These are phyloP conservation scores for Pelecanus crispus DNA, from an alignment of 2,113 vertebrate genomes.

Conservation along the genomic window DNA sequence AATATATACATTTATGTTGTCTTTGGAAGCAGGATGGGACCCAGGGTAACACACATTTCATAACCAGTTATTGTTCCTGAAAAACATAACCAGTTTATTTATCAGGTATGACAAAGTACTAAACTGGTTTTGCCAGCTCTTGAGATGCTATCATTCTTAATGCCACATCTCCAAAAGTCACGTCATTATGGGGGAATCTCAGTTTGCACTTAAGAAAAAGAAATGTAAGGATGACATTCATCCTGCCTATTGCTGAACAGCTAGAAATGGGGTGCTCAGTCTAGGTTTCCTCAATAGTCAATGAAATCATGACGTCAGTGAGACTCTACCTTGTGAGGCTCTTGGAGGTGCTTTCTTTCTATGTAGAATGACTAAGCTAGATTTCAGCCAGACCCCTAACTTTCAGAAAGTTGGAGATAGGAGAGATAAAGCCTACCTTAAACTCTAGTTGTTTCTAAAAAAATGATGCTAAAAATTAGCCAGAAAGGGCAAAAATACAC, in stretches of 20 bases:
- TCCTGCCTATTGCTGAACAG: neutral
- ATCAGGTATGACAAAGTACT: neutral
- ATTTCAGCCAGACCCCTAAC: neutral
- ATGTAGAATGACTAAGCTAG: neutral
- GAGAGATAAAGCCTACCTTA: neutral
- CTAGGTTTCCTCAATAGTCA: neutral
- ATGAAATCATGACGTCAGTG: neutral
- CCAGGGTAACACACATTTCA: neutral
- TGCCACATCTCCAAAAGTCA: neutral
- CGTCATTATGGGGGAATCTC: fast-evolving
- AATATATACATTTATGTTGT: neutral
- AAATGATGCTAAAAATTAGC: neutral
- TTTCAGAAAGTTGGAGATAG: neutral
- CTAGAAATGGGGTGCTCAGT: neutral
- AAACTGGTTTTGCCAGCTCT: neutral
- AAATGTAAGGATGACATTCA: neutral
- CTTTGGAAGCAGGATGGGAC: neutral
- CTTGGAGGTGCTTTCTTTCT: neutral
- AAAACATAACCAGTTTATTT: neutral
- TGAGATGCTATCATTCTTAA: neutral
- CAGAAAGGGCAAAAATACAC: neutral
- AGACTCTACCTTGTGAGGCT: neutral
- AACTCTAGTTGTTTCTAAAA: neutral
- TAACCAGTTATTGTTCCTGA: neutral
- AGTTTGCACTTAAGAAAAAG: neutral